Base-by-base conservation (phyloP, 2,797 vertebrate species). In the Moxostoma hubbsi region DNA sequence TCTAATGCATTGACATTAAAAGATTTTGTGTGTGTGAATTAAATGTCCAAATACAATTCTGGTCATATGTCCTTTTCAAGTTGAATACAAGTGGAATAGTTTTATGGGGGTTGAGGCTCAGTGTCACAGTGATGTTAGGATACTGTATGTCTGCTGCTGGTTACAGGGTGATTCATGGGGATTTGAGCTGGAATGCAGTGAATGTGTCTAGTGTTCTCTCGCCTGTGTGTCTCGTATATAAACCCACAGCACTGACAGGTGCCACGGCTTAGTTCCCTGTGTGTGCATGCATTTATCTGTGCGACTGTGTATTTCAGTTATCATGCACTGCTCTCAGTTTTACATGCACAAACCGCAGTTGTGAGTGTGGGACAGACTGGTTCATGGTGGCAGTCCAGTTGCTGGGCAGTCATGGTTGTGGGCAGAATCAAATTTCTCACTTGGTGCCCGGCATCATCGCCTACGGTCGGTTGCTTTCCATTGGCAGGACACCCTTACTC, bases 321-420 rank as follows among this genome's bases (percentile, higher is more conserved):
- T 83, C 75, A 71, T 59, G 59, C 73, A 16, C 63, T 59, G 51
- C 57, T 15, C 4, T 67, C 67, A 43, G 47, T 49, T 75, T 59
- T 71, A 64, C 68, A 65, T 81, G 74, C 58, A 65, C 64, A 74
- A 50, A 81, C 73, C 65, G 43, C 4, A 13, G 24, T 50, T 85
- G 85, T 58, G 62, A 58, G 81, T 80, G 62, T 55, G 58, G 36
- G 36, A 3, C 36, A 72, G 83, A 92, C 93, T 93, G 92, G 92
- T 94, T 93, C 86, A 84, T 77, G 86, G 89, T 84, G 87, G n/a
- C 86, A 87, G 89, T 83, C 84, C 85, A 89, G 87, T 90, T 89
- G 83, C 85, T 82, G 86, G 73, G 87, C 89, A 90, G 89, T 92
- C 88, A 85, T 80, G 76, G 87, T 74, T 80, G 81, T 15, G 61